phyloP scores from a whole-genome alignment of 1,140 invertebrate genomes.

The Agrypnia vestita region DNA sequence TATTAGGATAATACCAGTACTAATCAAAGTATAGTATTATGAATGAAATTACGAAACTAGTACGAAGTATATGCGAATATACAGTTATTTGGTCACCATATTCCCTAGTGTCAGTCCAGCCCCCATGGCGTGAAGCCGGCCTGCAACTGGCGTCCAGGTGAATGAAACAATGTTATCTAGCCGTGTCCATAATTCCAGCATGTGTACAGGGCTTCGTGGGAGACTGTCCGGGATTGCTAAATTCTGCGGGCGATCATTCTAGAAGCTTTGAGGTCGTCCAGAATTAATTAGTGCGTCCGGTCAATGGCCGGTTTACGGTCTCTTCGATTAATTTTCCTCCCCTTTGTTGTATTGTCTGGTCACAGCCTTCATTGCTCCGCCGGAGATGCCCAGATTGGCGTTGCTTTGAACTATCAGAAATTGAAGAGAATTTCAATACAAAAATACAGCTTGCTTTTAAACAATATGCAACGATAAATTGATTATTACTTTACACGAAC shows the following conservation, averaged over 20 bases:
- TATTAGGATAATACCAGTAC: too few relatives aligned
- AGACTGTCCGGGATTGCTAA: background rate
- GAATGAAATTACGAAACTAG: too few relatives aligned
- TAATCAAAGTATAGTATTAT: too few relatives aligned
- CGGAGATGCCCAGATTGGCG: constrained; percentile 7
- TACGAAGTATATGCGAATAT: too few relatives aligned
- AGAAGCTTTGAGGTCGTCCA: constrained; percentile 43
- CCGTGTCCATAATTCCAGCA: constrained; percentile 39
- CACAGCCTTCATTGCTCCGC: constrained; percentile 26
- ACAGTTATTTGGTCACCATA: too few relatives aligned
- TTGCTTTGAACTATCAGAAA: background rate
- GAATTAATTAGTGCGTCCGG: constrained; percentile 43
- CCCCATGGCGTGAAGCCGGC: background rate
- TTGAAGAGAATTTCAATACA: too few relatives aligned
- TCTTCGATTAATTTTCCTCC: constrained; percentile 43
- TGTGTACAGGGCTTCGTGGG: constrained; percentile 4
- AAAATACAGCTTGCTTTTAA: background rate
- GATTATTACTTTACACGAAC: background rate
- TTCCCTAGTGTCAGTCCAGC: too few relatives aligned
- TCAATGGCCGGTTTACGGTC: constrained; percentile 34
- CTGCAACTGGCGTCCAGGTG: constrained; percentile 24
- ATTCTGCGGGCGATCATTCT: constrained; percentile 20
- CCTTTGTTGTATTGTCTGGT: constrained; percentile 39
- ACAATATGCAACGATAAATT: background rate
- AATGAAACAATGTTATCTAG: constrained; percentile 45